Evolutionary conservation across 2,888 invertebrate species (phyloP), one percentile per base, ranked within the genome.

Genomic region (Papilio gigon): DNA sequence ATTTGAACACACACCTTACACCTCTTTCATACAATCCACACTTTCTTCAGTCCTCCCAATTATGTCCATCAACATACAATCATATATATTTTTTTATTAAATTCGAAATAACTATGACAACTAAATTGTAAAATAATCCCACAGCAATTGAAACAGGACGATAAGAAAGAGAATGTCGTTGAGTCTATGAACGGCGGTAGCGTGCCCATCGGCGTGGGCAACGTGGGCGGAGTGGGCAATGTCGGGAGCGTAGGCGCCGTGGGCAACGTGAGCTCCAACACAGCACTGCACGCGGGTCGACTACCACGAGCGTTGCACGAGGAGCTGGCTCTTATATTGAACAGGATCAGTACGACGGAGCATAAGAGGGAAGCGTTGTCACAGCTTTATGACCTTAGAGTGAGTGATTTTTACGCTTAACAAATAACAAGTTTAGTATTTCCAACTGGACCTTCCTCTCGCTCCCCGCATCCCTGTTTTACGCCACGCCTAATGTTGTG

Each of bases 341-440:
- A 96, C 86, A 95, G 98, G 78, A 98, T 98, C 79, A 98, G 98
- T 44, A 95, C 95, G 59, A 97, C 97, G 86, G 96, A 97, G 73
- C 96, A 96, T 71, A 96, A 96, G 3, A 93, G 93, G 75, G 94
- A 97, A 86, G 98, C 98, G 42, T 89, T 98, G 68, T 93, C 94
- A 71, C 94, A 96, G 78, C 88, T 98, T 17, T 97, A 96, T 75
- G 96, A 97, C 77, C 95, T 97, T 79, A 94, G 87, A 79, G 91
- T 90, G 42, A 93, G 85, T 70, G 2, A n/a, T n/a, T n/a, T 68
- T 35, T 3, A 37, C 37, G 0, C 14, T 37, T 12, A 12, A 37
- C 14, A 14, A 37, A 9, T 12, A 37, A 37, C 37, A 12, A 35
- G 14, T 62, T n/a, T n/a, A n/a, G n/a, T n/a, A n/a, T n/a, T n/a